Conservation (phyloP, 2,113 vertebrate species). For the Eidolon helvum region DNA sequence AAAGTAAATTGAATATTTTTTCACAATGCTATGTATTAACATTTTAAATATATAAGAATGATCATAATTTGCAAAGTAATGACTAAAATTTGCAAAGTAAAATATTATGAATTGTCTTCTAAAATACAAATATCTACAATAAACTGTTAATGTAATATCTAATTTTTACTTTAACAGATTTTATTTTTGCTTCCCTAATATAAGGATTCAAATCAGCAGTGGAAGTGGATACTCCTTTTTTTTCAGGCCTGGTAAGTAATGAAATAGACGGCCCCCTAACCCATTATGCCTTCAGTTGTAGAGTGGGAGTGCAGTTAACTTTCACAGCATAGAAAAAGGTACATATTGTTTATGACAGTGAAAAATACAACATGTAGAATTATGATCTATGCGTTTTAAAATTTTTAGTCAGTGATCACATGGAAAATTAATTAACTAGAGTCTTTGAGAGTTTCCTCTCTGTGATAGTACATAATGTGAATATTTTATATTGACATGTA, state of each 20-base stretch:
- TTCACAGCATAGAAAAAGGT: constrained; percentile 77
- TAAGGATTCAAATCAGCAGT: constrained; percentile 87
- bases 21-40: neutral
- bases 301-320: constrained; percentile 81
- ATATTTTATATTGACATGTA: neutral
- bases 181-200: constrained; percentile 83
- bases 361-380: constrained; percentile 65
- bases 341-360: constrained; percentile 65
- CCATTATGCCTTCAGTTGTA: constrained; percentile 79
- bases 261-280: constrained; percentile 82
- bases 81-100: neutral
- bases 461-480: constrained; percentile 44
- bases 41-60: constrained; percentile 51
- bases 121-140: neutral
- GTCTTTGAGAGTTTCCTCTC: constrained; percentile 65
- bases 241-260: constrained; percentile 83
- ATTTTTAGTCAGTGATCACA: constrained; percentile 78
- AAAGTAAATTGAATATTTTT: neutral
- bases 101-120: neutral
- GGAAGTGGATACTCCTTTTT: constrained; percentile 78
- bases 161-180: constrained; percentile 83
- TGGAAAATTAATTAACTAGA: constrained; percentile 75
- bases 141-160: constrained; percentile 56
- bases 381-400: constrained; percentile 76
- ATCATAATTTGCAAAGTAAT: neutral